phyloP scores from a whole-genome alignment of 2,888 invertebrate species.

The Tachina fera region DNA sequence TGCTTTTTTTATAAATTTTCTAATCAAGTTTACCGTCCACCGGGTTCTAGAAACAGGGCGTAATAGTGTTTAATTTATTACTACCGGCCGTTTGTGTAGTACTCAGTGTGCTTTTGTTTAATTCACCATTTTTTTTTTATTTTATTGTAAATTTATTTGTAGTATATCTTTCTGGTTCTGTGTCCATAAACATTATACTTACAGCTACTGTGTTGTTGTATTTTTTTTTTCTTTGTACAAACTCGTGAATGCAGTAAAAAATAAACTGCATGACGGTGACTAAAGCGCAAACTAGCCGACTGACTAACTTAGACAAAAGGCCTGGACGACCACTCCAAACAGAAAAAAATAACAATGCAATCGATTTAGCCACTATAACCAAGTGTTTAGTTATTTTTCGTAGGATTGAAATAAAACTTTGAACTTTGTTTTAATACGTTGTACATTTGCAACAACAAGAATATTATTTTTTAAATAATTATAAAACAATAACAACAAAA shows the following conservation, averaged over 20 bases:
- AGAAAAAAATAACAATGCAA: neutral
- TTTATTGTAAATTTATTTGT: neutral
- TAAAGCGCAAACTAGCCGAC: conserved; percentile 19
- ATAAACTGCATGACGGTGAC: conserved; percentile 18
- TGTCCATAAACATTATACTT: conserved; percentile 19
- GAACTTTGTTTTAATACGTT: conserved; percentile 45
- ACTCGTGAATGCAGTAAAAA: conserved; percentile 12
- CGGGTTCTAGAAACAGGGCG: too few relatives aligned
- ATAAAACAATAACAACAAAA: conserved; percentile 12
- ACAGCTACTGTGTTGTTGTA: conserved; percentile 9
- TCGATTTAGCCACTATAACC: conserved; percentile 12
- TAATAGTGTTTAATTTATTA: too few relatives aligned
- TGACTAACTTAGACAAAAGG: neutral
- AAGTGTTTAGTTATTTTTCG: conserved; percentile 22
- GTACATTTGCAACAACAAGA: conserved; percentile 6
- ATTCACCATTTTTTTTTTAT: neutral
- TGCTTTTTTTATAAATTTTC: too few relatives aligned
- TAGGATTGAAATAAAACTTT: conserved; percentile 8
- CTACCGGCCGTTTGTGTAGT: neutral
- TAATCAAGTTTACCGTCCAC: too few relatives aligned
- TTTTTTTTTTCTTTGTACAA: conserved; percentile 7
- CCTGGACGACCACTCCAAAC: neutral
- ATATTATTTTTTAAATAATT: conserved; percentile 7
- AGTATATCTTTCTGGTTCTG: conserved; percentile 16
- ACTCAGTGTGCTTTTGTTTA: conserved; percentile 4